Percentiles rank a stretch among this genome's conserved stretches.
Evolutionary conservation across 2,888 invertebrate genomes (phyloP).

Genomic region (Halocaridina rubra): DNA sequence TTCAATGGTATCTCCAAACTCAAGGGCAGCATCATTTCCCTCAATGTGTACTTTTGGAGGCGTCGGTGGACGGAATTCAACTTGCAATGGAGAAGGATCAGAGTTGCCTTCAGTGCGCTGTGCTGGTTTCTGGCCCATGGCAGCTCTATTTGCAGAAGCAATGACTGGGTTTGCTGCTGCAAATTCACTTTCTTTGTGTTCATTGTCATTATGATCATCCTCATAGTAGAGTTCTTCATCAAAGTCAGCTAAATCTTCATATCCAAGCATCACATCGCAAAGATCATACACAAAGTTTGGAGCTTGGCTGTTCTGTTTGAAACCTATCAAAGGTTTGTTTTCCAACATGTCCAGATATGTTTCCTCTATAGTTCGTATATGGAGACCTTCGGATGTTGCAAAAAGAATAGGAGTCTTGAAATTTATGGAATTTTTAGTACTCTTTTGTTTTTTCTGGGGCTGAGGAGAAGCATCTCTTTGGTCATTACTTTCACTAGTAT

Average conservation of each 20-base stretch:
- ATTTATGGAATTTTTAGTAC: slow-evolving; percentile 62
- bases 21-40: slow-evolving; percentile 23
- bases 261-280: slow-evolving; percentile 50
- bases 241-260: slow-evolving; percentile 54
- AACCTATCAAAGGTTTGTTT: slow-evolving; percentile 16
- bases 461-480: neutral
- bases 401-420: slow-evolving; percentile 66
- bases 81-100: neutral
- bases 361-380: slow-evolving; percentile 64
- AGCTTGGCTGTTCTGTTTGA: slow-evolving; percentile 10
- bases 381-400: slow-evolving; percentile 66
- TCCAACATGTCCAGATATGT: slow-evolving; percentile 28
- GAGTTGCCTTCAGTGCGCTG: neutral
- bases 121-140: slow-evolving; percentile 16
- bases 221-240: too few species aligned
- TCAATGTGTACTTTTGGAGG: slow-evolving; percentile 35
- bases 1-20: slow-evolving; percentile 17
- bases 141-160: slow-evolving; percentile 38
- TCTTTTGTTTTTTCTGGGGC: slow-evolving; percentile 56
- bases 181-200: neutral
- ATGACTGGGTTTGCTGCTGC: slow-evolving; percentile 24
- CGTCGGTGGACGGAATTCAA: slow-evolving; percentile 35
- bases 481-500: neutral
- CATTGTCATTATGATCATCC: too few species aligned
- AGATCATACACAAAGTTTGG: slow-evolving; percentile 43